Evolutionary conservation across 2,888 invertebrate genomes (phyloP).

Genomic region (Drosophila quasianomalipes): DNA sequence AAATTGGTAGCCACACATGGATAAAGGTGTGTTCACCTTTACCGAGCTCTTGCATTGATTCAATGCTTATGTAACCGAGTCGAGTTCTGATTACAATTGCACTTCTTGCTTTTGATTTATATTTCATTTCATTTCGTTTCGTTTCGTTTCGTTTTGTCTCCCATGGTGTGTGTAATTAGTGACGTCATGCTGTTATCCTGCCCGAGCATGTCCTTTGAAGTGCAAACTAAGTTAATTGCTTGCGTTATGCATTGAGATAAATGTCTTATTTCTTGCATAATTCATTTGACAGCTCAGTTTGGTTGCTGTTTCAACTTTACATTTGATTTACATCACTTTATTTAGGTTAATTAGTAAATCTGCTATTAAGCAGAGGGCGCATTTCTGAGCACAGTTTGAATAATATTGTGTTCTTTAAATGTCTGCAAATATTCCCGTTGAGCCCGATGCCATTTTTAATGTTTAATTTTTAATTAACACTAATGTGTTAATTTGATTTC

Average conservation of each 20-base stretch:
- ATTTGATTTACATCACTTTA: not conserved
- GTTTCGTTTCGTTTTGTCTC: not conserved
- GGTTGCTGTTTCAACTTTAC: slow-evolving; percentile 14
- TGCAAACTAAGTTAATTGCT: slow-evolving; percentile 8
- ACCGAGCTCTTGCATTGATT: not conserved
- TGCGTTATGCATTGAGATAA: slow-evolving; percentile 20
- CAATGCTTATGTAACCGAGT: not conserved
- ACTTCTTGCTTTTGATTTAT: slow-evolving; percentile 2
- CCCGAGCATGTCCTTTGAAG: slow-evolving; percentile 29
- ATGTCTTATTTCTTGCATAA: slow-evolving; percentile 15
- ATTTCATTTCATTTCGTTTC: not conserved
- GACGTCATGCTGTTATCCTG: not conserved
- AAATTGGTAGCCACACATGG: slow-evolving; percentile 27
- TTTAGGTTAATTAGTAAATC: not conserved
- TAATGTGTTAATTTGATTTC: not conserved
- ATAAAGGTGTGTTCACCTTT: not conserved
- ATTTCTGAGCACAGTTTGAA: not conserved
- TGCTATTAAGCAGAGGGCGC: not conserved
- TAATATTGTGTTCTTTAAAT: not conserved
- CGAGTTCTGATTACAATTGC: not conserved
- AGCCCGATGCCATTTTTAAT: not conserved
- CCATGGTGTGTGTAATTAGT: slow-evolving; percentile 9
- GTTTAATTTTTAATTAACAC: not conserved
- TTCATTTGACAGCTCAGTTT: not conserved
- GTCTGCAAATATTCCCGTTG: not conserved